Evolutionary conservation across 2,797 vertebrate genomes (phyloP).

Genomic region (Silurus lanzhouensis): DNA sequence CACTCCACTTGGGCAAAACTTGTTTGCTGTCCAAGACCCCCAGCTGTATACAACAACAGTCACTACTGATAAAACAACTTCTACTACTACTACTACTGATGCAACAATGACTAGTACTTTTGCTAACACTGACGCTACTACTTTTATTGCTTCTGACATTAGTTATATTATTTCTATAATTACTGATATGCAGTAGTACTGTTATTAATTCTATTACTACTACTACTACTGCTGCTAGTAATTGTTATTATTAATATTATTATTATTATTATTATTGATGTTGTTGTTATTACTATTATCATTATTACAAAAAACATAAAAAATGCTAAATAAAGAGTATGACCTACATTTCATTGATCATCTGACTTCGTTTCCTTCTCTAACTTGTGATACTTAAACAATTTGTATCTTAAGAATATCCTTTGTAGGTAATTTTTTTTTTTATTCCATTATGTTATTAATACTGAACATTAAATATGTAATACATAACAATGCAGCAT

Average conservation of each 20-base stretch:
- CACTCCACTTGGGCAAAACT: conserved; percentile 1
- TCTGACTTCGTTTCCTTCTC: background rate
- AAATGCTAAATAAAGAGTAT: no score
- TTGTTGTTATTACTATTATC: no score
- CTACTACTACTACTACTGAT: background rate
- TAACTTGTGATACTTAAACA: background rate
- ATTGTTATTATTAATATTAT: background rate
- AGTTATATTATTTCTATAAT: no score
- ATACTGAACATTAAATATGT: background rate
- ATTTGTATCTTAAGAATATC: background rate
- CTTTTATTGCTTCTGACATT: no score
- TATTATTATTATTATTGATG: no score
- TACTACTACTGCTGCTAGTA: no score
- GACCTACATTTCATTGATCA: no score
- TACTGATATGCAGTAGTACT: background rate
- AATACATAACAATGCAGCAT: background rate
- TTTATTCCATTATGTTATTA: background rate
- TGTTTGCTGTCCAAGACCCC: background rate
- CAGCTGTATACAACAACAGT: conserved; percentile 1
- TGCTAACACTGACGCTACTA: no score
- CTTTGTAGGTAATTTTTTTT: background rate
- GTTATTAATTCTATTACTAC: background rate
- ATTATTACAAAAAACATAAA: no score
- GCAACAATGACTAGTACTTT: no score
- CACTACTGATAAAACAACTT: background rate